Percentiles rank a stretch among this genome's conserved stretches.
phyloP scores from a whole-genome alignment of 2,113 vertebrate species.

The Muscicapa adusta region DNA sequence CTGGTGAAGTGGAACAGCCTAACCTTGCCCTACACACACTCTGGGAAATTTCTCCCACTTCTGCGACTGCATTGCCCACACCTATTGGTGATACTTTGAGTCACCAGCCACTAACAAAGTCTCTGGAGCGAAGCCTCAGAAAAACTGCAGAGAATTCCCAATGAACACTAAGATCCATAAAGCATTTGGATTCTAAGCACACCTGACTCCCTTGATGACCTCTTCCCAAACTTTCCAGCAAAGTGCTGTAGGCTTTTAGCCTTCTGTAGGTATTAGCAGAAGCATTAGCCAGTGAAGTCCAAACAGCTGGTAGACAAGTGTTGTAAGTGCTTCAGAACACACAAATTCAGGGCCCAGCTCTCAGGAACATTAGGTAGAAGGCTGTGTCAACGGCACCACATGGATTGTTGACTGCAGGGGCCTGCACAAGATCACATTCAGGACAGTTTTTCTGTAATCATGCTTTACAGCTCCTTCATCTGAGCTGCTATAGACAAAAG shows the following conservation, averaged over 20 bases:
- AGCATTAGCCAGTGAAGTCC: neutral
- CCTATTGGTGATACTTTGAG: neutral
- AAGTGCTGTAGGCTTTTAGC: neutral
- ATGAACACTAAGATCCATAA: neutral
- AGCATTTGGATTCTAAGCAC: neutral
- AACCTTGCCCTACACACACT: neutral
- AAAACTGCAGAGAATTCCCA: neutral
- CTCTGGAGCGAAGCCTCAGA: neutral
- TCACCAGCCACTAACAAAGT: neutral
- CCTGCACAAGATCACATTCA: neutral
- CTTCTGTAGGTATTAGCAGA: neutral
- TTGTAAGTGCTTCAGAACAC: neutral
- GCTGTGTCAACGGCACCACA: neutral
- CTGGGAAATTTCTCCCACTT: neutral
- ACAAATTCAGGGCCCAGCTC: neutral
- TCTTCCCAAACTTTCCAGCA: neutral
- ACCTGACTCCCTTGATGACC: neutral
- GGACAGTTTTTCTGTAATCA: neutral
- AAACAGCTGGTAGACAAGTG: neutral
- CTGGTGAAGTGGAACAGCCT: neutral
- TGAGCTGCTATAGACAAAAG: neutral
- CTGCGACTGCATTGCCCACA: fast-evolving
- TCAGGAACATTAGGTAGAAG: neutral
- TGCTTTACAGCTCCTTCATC: neutral
- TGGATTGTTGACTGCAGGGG: neutral